Evolutionary conservation across 1,140 invertebrate species (phyloP).

Genomic region (Ptiloglossa arizonensis): DNA sequence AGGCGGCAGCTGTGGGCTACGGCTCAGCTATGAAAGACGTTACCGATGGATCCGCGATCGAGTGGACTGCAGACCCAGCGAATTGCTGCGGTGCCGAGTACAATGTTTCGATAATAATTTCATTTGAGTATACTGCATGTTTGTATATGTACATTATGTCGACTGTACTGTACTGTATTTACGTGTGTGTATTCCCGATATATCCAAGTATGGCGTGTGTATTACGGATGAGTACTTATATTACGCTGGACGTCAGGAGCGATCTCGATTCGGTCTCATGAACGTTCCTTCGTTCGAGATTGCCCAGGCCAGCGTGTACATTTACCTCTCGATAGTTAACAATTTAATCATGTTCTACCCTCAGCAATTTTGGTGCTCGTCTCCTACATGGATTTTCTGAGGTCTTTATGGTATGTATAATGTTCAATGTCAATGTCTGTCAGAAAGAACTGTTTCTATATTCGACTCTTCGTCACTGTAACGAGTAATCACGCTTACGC

Average conservation of each 20-base stretch:
- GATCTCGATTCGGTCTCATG: neutral
- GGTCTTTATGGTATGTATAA: constrained; percentile 17
- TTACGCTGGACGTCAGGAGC: constrained; percentile 6
- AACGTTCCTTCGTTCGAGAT: constrained; percentile 6
- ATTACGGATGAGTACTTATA: constrained; percentile 63
- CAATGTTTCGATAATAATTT: constrained; percentile 48
- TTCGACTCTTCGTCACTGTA: neutral
- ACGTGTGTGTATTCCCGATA: constrained; percentile 81
- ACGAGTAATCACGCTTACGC: neutral
- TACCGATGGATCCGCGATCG: constrained; percentile 71
- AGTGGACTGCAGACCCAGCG: constrained; percentile 68
- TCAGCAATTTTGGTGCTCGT: constrained; percentile 12
- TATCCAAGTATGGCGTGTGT: constrained; percentile 79
- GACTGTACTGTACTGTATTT: constrained; percentile 76
- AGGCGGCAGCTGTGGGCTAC: constrained; percentile 81
- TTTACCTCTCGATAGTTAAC: constrained; percentile 21
- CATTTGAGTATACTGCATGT: constrained; percentile 68
- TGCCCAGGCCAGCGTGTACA: constrained; percentile 12
- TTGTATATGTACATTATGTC: constrained; percentile 82
- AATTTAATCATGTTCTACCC: constrained; percentile 1
- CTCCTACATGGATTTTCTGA: neutral
- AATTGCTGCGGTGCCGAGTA: constrained; percentile 62
- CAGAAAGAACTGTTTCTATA: neutral
- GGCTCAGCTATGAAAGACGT: constrained; percentile 77
- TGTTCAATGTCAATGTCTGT: constrained; percentile 39